Conservation (phyloP, 2,888 invertebrate genomes). For the Dendrolimus pini region DNA sequence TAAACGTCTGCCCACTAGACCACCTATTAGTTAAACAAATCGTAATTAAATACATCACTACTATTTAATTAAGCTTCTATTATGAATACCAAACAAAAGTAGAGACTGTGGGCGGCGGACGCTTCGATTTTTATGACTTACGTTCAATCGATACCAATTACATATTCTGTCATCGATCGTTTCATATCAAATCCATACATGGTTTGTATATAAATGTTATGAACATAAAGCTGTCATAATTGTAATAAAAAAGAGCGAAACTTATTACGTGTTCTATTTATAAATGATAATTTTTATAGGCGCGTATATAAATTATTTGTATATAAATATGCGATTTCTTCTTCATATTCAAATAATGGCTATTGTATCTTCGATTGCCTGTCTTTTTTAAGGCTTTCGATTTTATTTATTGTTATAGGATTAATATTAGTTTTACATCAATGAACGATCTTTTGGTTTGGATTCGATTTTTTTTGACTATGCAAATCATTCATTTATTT, state of each 20-base stretch:
- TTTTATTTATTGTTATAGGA: too few relatives aligned
- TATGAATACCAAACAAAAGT: constrained; percentile 33
- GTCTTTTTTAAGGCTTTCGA: background rate
- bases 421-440: too few relatives aligned
- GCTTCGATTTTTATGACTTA: constrained; percentile 1
- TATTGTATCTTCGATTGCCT: background rate
- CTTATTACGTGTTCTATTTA: background rate
- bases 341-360: background rate
- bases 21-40: constrained; percentile 42
- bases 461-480: too few relatives aligned
- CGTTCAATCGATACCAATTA: background rate
- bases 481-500: too few relatives aligned
- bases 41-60: constrained; percentile 43
- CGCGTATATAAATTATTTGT: background rate
- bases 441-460: too few relatives aligned
- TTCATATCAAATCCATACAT: background rate
- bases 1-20: constrained; percentile 32
- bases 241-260: background rate
- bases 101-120: constrained; percentile 5
- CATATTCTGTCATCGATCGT: background rate
- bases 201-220: background rate
- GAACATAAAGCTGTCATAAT: background rate
- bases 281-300: background rate
- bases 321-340: background rate
- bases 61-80: constrained; percentile 39